Evolutionary conservation across 2,113 vertebrate genomes (phyloP).

Genomic region (Nasalis larvatus): DNA sequence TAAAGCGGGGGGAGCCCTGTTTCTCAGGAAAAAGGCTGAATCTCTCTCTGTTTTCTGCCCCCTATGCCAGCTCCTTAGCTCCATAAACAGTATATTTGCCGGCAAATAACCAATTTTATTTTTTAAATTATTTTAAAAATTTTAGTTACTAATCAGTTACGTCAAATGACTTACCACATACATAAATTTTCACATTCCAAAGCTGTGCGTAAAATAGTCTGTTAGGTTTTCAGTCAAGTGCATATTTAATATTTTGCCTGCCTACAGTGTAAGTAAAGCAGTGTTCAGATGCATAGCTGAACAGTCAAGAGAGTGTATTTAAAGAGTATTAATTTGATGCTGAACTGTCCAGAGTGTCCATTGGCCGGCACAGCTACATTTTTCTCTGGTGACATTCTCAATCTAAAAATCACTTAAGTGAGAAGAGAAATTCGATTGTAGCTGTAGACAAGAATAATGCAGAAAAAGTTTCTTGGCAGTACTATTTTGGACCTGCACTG

Average conservation of each 20-base stretch:
- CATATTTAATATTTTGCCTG: constrained; percentile 41
- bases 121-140: not conserved
- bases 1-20: not conserved
- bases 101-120: constrained; percentile 25
- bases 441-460: constrained; percentile 78
- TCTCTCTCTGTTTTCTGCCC: not conserved
- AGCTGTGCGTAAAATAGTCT: not conserved
- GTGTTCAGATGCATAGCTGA: not conserved
- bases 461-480: constrained; percentile 76
- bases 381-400: constrained; percentile 54
- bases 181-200: constrained; percentile 24
- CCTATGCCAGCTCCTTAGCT: not conserved
- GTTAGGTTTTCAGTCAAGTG: not conserved
- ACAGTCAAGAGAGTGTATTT: constrained; percentile 43
- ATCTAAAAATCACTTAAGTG: constrained; percentile 66
- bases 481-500: constrained; percentile 76
- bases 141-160: constrained; percentile 43
- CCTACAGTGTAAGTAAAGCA: not conserved
- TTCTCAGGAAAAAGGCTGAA: not conserved
- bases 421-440: constrained; percentile 75
- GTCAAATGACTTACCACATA: not conserved
- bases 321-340: constrained; percentile 12
- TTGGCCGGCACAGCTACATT: constrained; percentile 14
- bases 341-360: constrained; percentile 4
- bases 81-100: not conserved